Base-by-base conservation (phyloP, 1,140 invertebrate genomes). In the Halictus rubicundus region DNA sequence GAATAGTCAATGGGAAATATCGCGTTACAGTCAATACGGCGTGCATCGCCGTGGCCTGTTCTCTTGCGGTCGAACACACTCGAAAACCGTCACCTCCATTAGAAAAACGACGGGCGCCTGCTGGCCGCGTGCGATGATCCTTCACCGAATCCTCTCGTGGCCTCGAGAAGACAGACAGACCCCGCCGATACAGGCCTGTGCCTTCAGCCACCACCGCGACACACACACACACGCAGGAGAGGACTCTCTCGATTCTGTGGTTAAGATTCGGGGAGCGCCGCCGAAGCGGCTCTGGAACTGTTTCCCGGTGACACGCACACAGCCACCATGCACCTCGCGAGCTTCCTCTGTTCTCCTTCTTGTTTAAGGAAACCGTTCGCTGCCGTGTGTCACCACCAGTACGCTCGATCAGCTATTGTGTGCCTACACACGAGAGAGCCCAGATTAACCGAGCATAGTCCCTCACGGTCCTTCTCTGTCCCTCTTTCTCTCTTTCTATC, bases 31-130 rank as follows among this genome's bases (percentile, higher is more conserved):
- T 27, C 73, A 72, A 76, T 76, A 78, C 84, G 80, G 77, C 73
- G 57, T 73, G 73, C 85, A 86, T 86, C 69, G 80, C 85, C 83
- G 76, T 79, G 80, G 72, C 73, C 64, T 68, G 54, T 79, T 65
- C 80, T 27, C 39, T 42, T 57, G 57, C 64, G 72, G 54, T 49
- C 54, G 49, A 54, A 68, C 57, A 79, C 59, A 82, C 76, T 54
- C 64, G 52, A 54, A 32, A 32, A 79, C 42, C 61, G 68, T 64
- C 80, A 73, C 69, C 80, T 82, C 80, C 80, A 82, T 82, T 82
- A 79, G 64, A 63, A 46, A 69, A 68, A 68, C 37, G 49, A 12
- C 10, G 42, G 42, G 42, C 12, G 46, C 52, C 54, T 21, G 42
- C 32, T 32, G 42, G 42, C 80, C 80, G 80, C 80, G 80, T 82